Evolutionary conservation across 2,888 invertebrate genomes (phyloP).

Genomic region (Parthenolecanium corni): DNA sequence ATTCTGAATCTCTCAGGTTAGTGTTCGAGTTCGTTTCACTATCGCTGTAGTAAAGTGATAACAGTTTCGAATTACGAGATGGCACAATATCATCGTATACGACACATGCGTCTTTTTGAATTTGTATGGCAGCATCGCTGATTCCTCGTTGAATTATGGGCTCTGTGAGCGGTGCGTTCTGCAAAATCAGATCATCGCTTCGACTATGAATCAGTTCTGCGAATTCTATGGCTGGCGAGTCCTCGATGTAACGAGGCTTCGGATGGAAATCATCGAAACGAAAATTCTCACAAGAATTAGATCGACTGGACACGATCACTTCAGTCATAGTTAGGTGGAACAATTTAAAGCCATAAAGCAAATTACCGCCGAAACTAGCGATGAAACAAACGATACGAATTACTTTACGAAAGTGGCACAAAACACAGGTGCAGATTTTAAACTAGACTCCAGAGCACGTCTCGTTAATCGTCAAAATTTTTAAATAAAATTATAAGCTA

Average conservation of each 20-base stretch:
- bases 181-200: conserved; percentile 44
- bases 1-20: conserved; percentile 30
- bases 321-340: conserved; percentile 17
- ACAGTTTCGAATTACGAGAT: conserved; percentile 37
- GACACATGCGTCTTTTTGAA: conserved; percentile 36
- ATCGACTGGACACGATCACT: conserved; percentile 12
- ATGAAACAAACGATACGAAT: no score
- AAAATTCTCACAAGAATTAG: conserved; percentile 21
- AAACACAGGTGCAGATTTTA: no score
- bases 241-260: conserved; percentile 16
- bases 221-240: not conserved
- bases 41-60: conserved; percentile 35
- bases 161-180: conserved; percentile 39
- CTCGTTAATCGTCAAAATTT: no score
- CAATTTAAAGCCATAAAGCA: no score
- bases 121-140: conserved; percentile 35
- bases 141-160: conserved; percentile 42
- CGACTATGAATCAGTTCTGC: conserved; percentile 43
- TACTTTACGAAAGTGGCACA: no score
- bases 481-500: no score
- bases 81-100: conserved; percentile 35
- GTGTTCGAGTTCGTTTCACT: conserved; percentile 32
- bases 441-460: no score
- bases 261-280: not conserved
- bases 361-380: no score